These are phyloP conservation scores for Drosophila pseudoobscura DNA, from an alignment of 1,140 invertebrate species.

Conservation along the genomic window DNA sequence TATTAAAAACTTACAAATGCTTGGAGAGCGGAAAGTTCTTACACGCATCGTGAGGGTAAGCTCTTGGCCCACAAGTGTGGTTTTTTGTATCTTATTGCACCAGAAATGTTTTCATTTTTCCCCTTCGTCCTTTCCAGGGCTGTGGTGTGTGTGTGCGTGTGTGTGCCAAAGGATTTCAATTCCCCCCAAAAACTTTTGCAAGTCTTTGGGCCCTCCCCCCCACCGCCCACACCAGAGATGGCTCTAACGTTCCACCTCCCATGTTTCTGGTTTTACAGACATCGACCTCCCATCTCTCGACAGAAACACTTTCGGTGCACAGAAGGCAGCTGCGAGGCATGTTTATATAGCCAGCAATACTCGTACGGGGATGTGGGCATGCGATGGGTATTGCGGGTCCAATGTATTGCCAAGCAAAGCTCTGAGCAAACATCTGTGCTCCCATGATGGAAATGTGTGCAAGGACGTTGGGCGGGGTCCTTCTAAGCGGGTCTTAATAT, in stretches of 20 bases:
- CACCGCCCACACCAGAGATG: too few species aligned
- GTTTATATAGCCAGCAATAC: conserved; percentile 49
- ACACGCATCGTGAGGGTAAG: conserved; percentile 47
- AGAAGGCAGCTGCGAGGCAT: conserved; percentile 38
- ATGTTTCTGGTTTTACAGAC: conserved; percentile 65
- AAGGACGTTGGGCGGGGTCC: conserved; percentile 11
- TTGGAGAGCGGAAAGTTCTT: conserved; percentile 53
- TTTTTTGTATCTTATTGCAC: conserved; percentile 52
- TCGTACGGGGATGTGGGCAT: too few species aligned
- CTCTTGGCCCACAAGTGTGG: conserved; percentile 46
- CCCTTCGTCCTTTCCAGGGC: background rate
- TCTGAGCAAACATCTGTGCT: conserved; percentile 57
- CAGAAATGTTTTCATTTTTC: conserved; percentile 47
- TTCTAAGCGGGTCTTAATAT: conserved; percentile 49
- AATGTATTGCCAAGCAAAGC: conserved; percentile 54
- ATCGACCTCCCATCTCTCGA: too few species aligned
- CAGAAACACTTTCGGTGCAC: conserved; percentile 30
- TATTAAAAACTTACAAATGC: conserved; percentile 73
- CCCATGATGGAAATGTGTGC: conserved; percentile 17
- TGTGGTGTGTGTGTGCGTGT: background rate
- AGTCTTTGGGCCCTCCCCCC: conserved; percentile 45
- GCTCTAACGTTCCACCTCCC: conserved; percentile 13
- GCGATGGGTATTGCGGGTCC: conserved; percentile 8
- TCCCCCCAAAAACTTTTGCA: conserved; percentile 68
- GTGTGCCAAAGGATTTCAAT: conserved; percentile 71